Conservation (phyloP, 2,113 vertebrate genomes). For the Hypocryptadius cinnamomeus region DNA sequence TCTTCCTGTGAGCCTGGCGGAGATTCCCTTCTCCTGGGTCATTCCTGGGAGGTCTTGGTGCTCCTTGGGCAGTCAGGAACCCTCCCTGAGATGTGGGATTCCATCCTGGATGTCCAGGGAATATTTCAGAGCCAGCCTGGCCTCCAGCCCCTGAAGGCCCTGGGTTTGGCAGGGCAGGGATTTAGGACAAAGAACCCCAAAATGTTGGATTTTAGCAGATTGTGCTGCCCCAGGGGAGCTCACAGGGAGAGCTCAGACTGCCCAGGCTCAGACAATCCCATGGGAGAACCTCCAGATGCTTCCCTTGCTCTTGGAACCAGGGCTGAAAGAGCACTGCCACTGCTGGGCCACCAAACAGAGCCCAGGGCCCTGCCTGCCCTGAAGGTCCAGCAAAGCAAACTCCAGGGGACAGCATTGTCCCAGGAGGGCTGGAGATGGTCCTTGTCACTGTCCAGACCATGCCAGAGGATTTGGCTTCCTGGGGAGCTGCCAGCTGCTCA, state of each 20-base stretch:
- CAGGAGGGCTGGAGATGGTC: neutral
- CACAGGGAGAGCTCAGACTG: neutral
- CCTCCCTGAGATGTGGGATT: neutral
- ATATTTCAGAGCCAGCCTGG: neutral
- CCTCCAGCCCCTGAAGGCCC: neutral
- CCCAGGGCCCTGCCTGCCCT: neutral
- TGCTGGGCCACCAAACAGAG: neutral
- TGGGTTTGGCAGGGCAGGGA: neutral
- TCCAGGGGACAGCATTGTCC: neutral
- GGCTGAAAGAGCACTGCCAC: neutral
- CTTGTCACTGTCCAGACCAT: fast-evolving
- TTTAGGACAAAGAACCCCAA: neutral
- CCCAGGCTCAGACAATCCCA: neutral
- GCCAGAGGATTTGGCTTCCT: neutral
- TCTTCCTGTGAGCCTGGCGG: neutral
- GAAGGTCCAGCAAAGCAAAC: neutral
- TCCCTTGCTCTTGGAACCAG: neutral
- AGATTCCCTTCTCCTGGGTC: neutral
- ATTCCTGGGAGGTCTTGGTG: neutral
- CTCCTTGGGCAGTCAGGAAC: neutral
- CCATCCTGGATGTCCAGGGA: neutral
- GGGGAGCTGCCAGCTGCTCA: neutral
- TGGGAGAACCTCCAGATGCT: neutral
- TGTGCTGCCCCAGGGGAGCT: neutral
- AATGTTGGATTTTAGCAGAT: fast-evolving